phyloP scores from a whole-genome alignment of 2,888 invertebrate species.

The Lymantria dispar region DNA sequence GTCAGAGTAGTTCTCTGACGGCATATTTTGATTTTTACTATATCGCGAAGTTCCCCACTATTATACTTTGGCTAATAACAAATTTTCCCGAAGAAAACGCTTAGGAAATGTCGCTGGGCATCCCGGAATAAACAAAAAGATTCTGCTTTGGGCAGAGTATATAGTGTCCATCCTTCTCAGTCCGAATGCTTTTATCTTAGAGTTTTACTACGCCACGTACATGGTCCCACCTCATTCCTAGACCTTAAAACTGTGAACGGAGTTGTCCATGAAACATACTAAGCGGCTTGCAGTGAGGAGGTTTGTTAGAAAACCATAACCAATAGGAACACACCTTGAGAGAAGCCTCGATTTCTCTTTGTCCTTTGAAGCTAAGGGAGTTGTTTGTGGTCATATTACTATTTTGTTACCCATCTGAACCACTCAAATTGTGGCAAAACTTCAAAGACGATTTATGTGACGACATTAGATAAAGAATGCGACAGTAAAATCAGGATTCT shows the following conservation, averaged over 20 bases:
- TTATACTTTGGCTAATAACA: constrained; percentile 2
- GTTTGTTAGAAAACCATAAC: constrained; percentile 29
- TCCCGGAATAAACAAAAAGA: constrained; percentile 8
- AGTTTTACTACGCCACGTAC: constrained; percentile 3
- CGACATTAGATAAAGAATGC: neutral
- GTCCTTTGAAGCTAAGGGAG: constrained; percentile 12
- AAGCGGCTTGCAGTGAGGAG: constrained; percentile 12
- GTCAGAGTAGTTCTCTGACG: too few species aligned
- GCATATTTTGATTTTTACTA: neutral
- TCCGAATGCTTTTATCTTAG: constrained; percentile 10
- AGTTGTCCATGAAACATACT: constrained; percentile 5
- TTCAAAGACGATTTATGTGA: constrained; percentile 1
- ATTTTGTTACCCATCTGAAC: constrained; percentile 25
- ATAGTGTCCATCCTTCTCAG: constrained; percentile 6
- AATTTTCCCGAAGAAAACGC: neutral
- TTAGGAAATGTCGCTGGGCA: constrained; percentile 4
- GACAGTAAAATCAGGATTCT: neutral
- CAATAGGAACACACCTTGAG: constrained; percentile 20
- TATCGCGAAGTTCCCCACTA: constrained; percentile 3
- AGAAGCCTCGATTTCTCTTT: constrained; percentile 6
- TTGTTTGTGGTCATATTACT: constrained; percentile 22
- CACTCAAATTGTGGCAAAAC: constrained; percentile 10
- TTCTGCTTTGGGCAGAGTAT: constrained; percentile 7
- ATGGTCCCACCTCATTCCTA: constrained; percentile 4
- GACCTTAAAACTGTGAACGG: constrained; percentile 6